Base-by-base conservation (phyloP, 1,140 invertebrate species). In the Maconellicoccus hirsutus region DNA sequence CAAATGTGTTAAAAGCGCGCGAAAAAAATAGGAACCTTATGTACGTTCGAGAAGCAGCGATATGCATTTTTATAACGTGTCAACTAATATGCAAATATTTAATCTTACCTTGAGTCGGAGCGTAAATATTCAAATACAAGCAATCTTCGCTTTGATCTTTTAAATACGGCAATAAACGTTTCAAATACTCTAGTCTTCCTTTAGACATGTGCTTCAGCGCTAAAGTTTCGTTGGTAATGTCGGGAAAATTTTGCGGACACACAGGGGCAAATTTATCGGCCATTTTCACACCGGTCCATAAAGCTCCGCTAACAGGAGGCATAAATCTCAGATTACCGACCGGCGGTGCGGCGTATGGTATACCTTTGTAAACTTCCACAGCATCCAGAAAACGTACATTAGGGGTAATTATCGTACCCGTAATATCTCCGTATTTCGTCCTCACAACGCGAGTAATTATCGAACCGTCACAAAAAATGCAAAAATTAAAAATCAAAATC, bases 111-210 rank as follows among this genome's bases (percentile, higher is more conserved):
- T 70, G 72, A 14, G 89, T 90, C 42, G 96, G 96, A 6, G 93
- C 89, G 81, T 96, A 98, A 77, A 98, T 92, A 79, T 98, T 98
- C 74, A 98, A 83, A 79, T 96, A 97, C 38, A 98, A 86, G 79
- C 96, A 98, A 82, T 98, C 96, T 82, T 98, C 96, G 75, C 88
- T 93, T 81, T 97, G 93, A 78, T 96, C 90, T 74, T 85, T 85
- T 69, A 98, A 83, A 79, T 91, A 90, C 8, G 92, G 91, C 73
- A 93, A 80, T 77, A 97, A 83, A 76, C 92, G 84, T 77, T 89
- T 89, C 71, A 98, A 83, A 77, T 93, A 91, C 76, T 94, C 89
- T 73, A 93, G 80, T 59, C 93, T 81, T 1, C 92, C 93, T 73
- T 86, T 87, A 3, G 94, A 93, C 86, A 96, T 93, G 72, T 86